Evolutionary conservation across 2,113 vertebrate genomes (phyloP), one percentile per base, ranked within the genome.

Genomic region (Erythrocercus mccallii): DNA sequence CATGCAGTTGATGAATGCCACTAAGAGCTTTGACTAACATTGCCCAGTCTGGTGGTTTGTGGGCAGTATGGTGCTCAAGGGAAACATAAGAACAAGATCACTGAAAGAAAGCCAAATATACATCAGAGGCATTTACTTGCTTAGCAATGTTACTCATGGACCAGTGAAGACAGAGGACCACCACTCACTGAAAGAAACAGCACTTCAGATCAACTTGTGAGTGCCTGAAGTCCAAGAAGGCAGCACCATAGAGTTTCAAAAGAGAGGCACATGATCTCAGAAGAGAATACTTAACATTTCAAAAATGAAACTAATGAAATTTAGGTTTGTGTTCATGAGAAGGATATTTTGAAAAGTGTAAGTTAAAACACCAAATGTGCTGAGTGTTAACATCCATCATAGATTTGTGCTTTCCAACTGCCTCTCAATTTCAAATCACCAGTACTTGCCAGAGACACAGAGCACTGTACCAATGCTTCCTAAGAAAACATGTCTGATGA

Each of bases 41-140:
- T 90, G 80, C 54, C 90, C 86, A 81, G 73, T 72, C 76, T 44
- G 50, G 88, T 78, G 72, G 90, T 95, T 92, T 97, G 86, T 64
- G 88, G 86, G 71, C 38, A 88, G 60, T 30, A 50, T 19, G 33
- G 33, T 70, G 50, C 86, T 81, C 70, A 73, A 88, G 51, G 76
- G 88, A 92, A 93, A 70, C 24, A 4, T 33, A 73, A 91, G 72
- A 92, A 21, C 33, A 91, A 77, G 64, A 82, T 27, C 4, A 3
- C 68, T 62, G 82, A 95, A 83, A 88, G 69, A 47, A 45, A 87
- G 64, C 62, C 94, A 95, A 86, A 56, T 21, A 42, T 14, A 62
- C 64, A 90, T 53, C 79, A 82, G 56, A 81, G 44, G 76, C 5
- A 4, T 68, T 57, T 70, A 88, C 56, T 61, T 77, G 68, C n/a